phyloP scores from a whole-genome alignment of 2,113 vertebrate genomes.

The Chelonoidis abingdonii region DNA sequence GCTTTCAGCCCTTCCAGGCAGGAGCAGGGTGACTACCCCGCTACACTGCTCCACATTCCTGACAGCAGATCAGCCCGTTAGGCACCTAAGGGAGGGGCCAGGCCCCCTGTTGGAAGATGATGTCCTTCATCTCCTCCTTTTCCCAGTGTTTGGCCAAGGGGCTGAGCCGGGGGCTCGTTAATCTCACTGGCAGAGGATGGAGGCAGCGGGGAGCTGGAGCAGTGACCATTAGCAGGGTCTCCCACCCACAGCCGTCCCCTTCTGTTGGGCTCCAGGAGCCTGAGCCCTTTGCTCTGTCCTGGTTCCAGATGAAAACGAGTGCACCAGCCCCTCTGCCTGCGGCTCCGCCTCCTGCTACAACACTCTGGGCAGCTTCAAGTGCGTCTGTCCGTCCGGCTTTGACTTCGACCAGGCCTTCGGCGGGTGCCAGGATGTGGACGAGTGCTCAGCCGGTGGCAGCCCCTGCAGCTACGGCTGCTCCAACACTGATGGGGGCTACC shows the following conservation, averaged over 20 bases:
- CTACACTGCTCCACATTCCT: neutral
- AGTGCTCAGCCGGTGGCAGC: conserved; percentile 81
- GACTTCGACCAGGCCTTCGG: conserved; percentile 86
- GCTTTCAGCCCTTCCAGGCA: no score
- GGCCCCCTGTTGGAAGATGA: neutral
- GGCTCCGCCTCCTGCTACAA: conserved; percentile 95
- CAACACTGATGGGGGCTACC: conserved; percentile 93
- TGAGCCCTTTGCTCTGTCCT: neutral
- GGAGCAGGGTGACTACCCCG: no score
- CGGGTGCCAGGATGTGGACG: conserved; percentile 93
- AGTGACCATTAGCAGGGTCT: neutral
- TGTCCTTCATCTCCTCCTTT: neutral
- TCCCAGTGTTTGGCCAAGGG: rapidly evolving
- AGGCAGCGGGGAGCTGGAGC: neutral
- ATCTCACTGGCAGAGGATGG: rapidly evolving
- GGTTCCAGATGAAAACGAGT: conserved; percentile 92
- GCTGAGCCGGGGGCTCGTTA: neutral
- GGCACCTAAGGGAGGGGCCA: neutral
- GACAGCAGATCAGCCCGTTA: neutral
- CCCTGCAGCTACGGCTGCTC: conserved; percentile 94
- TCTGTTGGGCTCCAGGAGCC: rapidly evolving
- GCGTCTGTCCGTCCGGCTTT: conserved; percentile 93
- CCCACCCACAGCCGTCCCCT: neutral
- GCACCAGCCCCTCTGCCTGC: conserved; percentile 80
- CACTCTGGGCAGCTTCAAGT: conserved; percentile 94